Percentiles rank a stretch among this genome's conserved stretches.
Conservation (phyloP, 2,888 invertebrate species). For the Cephus runcator region DNA sequence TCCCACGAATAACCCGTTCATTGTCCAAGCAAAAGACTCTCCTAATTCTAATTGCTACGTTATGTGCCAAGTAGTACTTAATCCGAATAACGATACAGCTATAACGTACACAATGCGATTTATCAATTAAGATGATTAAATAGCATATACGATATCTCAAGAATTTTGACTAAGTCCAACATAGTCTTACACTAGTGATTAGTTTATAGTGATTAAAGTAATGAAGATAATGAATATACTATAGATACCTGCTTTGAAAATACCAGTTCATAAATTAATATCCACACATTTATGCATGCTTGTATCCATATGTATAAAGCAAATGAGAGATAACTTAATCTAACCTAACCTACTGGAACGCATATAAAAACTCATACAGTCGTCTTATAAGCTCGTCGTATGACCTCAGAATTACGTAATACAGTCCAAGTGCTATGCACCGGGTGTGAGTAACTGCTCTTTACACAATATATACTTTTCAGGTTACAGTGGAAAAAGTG, state of each 20-base stretch:
- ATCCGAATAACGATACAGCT: neutral
- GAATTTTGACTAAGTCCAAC: neutral
- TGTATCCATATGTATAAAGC: no score
- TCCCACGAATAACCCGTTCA: neutral
- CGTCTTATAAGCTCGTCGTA: neutral
- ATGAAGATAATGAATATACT: neutral
- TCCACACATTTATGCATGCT: neutral
- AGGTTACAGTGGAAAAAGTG: neutral
- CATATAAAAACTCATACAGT: neutral
- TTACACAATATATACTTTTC: neutral
- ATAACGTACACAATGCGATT: neutral
- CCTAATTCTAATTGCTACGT: neutral
- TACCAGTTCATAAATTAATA: neutral
- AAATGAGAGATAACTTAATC: neutral
- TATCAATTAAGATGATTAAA: neutral
- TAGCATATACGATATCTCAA: neutral
- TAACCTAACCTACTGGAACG: neutral
- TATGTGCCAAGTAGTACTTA: neutral
- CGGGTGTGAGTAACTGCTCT: neutral
- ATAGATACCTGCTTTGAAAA: neutral
- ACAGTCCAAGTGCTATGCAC: neutral
- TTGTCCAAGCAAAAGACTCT: neutral
- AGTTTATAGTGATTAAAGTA: neutral
- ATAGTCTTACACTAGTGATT: neutral
- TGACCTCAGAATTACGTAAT: neutral